A percentile compares a stretch with the other conserved stretches of the same genome.
phyloP scores from a whole-genome alignment of 2,797 vertebrate genomes.

The Holocentrus rufus region DNA sequence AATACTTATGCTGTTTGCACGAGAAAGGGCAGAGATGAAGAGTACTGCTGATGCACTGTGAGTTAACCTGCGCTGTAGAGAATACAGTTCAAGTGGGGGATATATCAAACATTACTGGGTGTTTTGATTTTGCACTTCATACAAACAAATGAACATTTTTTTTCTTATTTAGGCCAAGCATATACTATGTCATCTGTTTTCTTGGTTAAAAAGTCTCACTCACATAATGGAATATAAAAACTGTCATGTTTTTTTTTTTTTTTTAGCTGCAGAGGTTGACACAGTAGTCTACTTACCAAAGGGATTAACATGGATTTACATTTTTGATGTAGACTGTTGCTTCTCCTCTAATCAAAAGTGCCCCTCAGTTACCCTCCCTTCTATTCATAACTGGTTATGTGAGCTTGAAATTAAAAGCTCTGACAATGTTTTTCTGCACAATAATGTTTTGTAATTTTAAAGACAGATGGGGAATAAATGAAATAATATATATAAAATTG shows the following conservation, averaged over 20 bases:
- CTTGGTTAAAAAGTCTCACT: constrained; percentile 27
- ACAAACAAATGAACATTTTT: background rate
- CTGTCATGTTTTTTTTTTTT: constrained; percentile 40
- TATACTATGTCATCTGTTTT: constrained; percentile 16
- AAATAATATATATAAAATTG: constrained; percentile 17
- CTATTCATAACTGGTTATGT: background rate
- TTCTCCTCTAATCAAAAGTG: constrained; percentile 25
- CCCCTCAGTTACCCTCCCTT: background rate
- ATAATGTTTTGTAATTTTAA: constrained; percentile 16
- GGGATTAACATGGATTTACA: background rate
- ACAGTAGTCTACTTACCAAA: background rate
- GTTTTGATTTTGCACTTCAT: constrained; percentile 14
- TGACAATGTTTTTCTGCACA: constrained; percentile 18
- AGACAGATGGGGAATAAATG: constrained; percentile 16
- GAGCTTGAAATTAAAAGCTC: constrained; percentile 28
- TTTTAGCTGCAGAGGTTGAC: constrained; percentile 35
- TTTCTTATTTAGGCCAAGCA: background rate
- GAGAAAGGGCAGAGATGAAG: constrained; percentile 13
- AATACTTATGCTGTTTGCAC: background rate
- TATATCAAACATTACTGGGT: constrained; percentile 9
- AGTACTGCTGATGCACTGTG: background rate
- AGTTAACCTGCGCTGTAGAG: constrained; percentile 23
- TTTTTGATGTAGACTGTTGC: background rate
- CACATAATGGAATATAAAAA: background rate
- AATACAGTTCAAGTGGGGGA: constrained; percentile 9